Percentiles rank a stretch among this genome's conserved stretches.
These are phyloP conservation scores for Nothobranchius furzeri DNA, from an alignment of 2,113 vertebrate genomes.

Conservation along the genomic window DNA sequence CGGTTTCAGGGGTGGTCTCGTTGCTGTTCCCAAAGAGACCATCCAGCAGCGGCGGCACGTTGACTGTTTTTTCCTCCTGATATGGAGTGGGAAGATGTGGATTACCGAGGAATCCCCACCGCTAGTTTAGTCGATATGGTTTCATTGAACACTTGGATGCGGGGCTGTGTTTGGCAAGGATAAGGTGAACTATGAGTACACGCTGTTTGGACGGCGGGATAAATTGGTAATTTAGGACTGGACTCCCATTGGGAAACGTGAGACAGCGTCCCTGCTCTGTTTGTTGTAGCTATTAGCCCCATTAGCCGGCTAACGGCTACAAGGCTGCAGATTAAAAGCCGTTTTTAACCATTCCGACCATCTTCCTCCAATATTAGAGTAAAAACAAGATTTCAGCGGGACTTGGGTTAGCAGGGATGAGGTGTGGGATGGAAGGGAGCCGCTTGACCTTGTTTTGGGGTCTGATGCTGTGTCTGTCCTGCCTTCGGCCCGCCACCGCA, in stretches of 20 bases:
- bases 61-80: constrained; percentile 48
- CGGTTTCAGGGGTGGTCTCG: constrained; percentile 18
- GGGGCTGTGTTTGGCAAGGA: constrained; percentile 15
- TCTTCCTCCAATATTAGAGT: constrained; percentile 28
- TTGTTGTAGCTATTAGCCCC: constrained; percentile 62
- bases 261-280: constrained; percentile 57
- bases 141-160: constrained; percentile 16
- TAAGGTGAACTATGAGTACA: constrained; percentile 37
- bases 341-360: constrained; percentile 13
- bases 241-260: constrained; percentile 57
- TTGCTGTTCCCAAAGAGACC: constrained; percentile 37
- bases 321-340: constrained; percentile 50
- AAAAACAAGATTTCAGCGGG: constrained; percentile 63
- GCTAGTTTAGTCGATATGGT: constrained; percentile 41
- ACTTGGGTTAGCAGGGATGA: constrained; percentile 84
- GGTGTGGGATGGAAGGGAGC: constrained; percentile 83
- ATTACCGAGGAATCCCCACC: constrained; percentile 63
- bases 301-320: constrained; percentile 72
- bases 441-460: constrained; percentile 90
- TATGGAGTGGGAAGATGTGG: constrained; percentile 79
- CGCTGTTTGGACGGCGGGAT: constrained; percentile 16
- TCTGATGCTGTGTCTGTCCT: constrained; percentile 85
- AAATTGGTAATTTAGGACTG: constrained; percentile 33
- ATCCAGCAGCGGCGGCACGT: constrained; percentile 54
- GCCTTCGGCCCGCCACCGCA: constrained; percentile 86